Percentiles rank a stretch among this genome's conserved stretches.
Evolutionary conservation across 1,140 invertebrate species (phyloP).

Genomic region (Drosophila ambigua): DNA sequence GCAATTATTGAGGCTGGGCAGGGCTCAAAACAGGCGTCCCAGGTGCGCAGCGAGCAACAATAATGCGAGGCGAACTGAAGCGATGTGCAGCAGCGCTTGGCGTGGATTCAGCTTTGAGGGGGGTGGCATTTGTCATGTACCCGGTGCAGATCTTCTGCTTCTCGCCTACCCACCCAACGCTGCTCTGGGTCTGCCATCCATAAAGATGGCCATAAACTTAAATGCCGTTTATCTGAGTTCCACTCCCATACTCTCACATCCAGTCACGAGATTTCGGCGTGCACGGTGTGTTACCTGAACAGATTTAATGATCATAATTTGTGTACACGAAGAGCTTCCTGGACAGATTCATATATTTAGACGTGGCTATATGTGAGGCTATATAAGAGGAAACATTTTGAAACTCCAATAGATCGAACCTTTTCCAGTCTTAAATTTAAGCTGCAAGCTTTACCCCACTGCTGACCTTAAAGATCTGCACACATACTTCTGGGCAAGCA

Average conservation of each 20-base stretch:
- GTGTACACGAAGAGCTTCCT: slow-evolving; percentile 12
- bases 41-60: not conserved
- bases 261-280: slow-evolving; percentile 40
- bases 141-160: not conserved
- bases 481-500: slow-evolving; percentile 26
- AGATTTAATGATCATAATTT: slow-evolving; percentile 39
- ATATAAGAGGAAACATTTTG: too few relatives aligned
- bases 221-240: slow-evolving; percentile 30
- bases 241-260: slow-evolving; percentile 10
- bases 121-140: slow-evolving; percentile 6
- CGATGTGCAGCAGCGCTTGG: not conserved
- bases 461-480: too few relatives aligned
- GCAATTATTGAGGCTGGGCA: slow-evolving; percentile 8
- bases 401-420: too few relatives aligned
- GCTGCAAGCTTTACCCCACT: too few relatives aligned
- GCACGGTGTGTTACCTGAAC: slow-evolving; percentile 22
- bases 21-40: slow-evolving; percentile 36
- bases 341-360: slow-evolving; percentile 16
- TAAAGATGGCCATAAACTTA: slow-evolving; percentile 38
- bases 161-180: not conserved
- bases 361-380: not conserved
- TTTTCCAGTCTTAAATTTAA: too few relatives aligned
- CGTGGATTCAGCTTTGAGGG: too few relatives aligned
- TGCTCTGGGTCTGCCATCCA: slow-evolving; percentile 22
- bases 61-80: too few relatives aligned